Evolutionary conservation across 2,113 vertebrate genomes (phyloP), one percentile per base, ranked within the genome.

Genomic region (Tragulus kanchil): DNA sequence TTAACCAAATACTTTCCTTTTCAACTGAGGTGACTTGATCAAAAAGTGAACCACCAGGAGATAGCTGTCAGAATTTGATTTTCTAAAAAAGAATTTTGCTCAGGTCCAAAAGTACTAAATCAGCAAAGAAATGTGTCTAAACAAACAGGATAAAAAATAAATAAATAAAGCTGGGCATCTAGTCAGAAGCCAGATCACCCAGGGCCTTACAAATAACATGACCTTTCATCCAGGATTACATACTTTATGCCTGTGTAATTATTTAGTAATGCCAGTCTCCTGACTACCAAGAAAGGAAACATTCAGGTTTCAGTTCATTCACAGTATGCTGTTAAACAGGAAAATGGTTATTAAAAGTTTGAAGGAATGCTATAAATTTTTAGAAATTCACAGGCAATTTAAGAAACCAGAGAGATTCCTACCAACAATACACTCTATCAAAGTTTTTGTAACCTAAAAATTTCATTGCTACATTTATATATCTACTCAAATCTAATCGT

Each of bases 1-100:
- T 73, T 88, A 88, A 61, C 16, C 54, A 94, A 93, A 77, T 75
- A 77, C 73, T 81, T 96, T 92, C 28, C 28, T 90, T 79, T 90
- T 81, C 28, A 75, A 89, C 2, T 65, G 16, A 8, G 25, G 8
- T 79, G 28, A 42, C 5, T 90, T 69, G 12, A 42, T 79, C 12
- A 78, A 90, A 96, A 95, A 64, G 42, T 26, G 8, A 75, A 23
- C 58, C 1, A 16, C 3, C 89, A 56, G n/a, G 50, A 71, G 71
- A 48, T 71, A 93, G 48, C 50, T 90, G 13, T 85, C 36, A 90
- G 19, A 95, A 75, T 79, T 28, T 77, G 25, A 54, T 59, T 79
- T 95, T 69, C 67, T 6, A 87, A 85, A 93, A 21, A 67, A 31
- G 23, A 64, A 64, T 3, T 94, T 81, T 58, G 19, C 36, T 89